Conservation (phyloP, 1,140 invertebrate genomes). For the Drosophila ficusphila region DNA sequence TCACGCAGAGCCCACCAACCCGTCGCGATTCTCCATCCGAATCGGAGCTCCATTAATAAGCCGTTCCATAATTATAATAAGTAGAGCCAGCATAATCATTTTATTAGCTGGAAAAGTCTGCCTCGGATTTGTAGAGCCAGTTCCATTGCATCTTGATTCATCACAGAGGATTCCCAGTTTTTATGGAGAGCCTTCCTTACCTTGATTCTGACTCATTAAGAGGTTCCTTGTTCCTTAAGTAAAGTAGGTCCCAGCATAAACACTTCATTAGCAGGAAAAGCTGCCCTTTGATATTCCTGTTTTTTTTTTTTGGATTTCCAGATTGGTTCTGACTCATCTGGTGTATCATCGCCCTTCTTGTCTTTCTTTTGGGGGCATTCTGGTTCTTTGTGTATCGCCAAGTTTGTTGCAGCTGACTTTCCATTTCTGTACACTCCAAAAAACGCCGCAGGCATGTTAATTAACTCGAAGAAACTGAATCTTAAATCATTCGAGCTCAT, state of each 20-base stretch:
- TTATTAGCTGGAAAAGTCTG: slow-evolving; percentile 9
- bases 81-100: slow-evolving; percentile 32
- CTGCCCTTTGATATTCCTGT: background rate
- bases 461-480: slow-evolving; percentile 2
- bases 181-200: background rate
- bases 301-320: slow-evolving; percentile 2
- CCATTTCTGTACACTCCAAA: slow-evolving; percentile 26
- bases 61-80: slow-evolving; percentile 48
- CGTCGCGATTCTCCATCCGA: slow-evolving; percentile 35
- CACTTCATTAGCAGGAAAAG: slow-evolving; percentile 22
- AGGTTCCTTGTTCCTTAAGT: background rate
- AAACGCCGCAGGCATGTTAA: background rate
- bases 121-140: background rate
- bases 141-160: background rate
- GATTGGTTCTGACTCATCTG: slow-evolving; percentile 23
- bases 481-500: slow-evolving; percentile 5
- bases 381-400: slow-evolving; percentile 32
- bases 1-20: slow-evolving; percentile 44
- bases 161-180: background rate
- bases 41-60: slow-evolving; percentile 51
- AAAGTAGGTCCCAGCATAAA: slow-evolving; percentile 12
- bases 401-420: slow-evolving; percentile 36
- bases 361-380: slow-evolving; percentile 3
- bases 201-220: background rate
- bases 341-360: slow-evolving; percentile 25